These are phyloP conservation scores for Blera fallax DNA, from an alignment of 2,888 invertebrate species.

Conservation along the genomic window DNA sequence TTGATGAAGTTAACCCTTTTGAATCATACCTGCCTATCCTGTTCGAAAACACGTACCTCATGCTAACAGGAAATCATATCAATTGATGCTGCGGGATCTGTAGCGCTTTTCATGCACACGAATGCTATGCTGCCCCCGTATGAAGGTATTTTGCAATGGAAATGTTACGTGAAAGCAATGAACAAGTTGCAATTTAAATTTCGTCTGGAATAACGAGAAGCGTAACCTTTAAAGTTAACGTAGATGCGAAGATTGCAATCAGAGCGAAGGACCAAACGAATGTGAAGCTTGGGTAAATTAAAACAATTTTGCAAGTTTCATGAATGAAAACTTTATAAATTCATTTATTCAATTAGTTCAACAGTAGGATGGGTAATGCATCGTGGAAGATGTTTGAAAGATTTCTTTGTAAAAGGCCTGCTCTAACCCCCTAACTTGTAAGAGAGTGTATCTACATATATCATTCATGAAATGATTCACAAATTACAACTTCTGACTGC, in stretches of 20 bases:
- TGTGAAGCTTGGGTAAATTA: not conserved
- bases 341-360: not conserved
- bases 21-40: too few species aligned
- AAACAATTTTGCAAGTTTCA: not conserved
- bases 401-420: too few species aligned
- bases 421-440: too few species aligned
- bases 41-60: slow-evolving; percentile 11
- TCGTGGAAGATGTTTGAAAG: too few species aligned
- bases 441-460: too few species aligned
- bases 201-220: not conserved
- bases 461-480: too few species aligned
- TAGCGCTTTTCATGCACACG: not conserved
- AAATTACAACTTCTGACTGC: too few species aligned
- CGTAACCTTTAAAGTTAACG: not conserved
- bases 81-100: slow-evolving; percentile 13
- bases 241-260: not conserved
- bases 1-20: slow-evolving; percentile 5
- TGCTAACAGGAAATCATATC: slow-evolving; percentile 17
- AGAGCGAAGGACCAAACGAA: not conserved
- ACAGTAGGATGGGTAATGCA: too few species aligned
- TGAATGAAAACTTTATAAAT: not conserved
- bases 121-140: not conserved
- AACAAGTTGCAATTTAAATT: slow-evolving; percentile 27
- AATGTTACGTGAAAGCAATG: not conserved
- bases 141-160: not conserved